A percentile compares a stretch with the other conserved stretches of the same genome.
phyloP scores from a whole-genome alignment of 2,113 vertebrate species.

The Nyctereutes procyonoides region DNA sequence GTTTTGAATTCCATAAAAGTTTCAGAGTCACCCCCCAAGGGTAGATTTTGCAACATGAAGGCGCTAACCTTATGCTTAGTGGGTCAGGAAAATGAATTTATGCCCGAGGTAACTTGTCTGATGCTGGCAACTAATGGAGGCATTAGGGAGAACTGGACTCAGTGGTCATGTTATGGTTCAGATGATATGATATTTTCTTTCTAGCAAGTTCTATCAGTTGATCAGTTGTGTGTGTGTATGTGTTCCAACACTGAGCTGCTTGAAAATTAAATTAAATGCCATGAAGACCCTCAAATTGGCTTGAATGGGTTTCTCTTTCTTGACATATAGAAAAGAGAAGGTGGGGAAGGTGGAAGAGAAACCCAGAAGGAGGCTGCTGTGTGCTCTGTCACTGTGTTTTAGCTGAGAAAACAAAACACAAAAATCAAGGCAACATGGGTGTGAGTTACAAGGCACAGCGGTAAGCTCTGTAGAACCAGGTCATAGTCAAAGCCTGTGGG shows the following conservation, averaged over 20 bases:
- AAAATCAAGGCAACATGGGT: background rate
- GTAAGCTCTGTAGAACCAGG: background rate
- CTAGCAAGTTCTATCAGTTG: background rate
- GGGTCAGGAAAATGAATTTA: background rate
- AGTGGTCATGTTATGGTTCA: background rate
- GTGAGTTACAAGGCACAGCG: background rate
- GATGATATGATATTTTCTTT: background rate
- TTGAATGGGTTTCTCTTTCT: background rate
- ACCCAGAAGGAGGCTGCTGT: background rate
- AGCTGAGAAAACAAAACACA: background rate
- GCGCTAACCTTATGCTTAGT: background rate
- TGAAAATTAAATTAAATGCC: background rate
- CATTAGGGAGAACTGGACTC: background rate
- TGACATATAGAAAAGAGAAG: too few relatives aligned
- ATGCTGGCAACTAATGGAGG: background rate
- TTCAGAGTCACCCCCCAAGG: background rate
- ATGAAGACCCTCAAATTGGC: background rate
- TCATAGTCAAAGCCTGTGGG: background rate
- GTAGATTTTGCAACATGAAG: background rate
- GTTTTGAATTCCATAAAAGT: slow-evolving; percentile 5
- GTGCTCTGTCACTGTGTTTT: background rate
- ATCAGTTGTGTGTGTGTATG: background rate
- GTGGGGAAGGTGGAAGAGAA: background rate
- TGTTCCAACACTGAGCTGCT: background rate
- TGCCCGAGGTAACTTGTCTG: background rate